Conservation (phyloP, 2,113 vertebrate genomes). For the Nerophis ophidion region DNA sequence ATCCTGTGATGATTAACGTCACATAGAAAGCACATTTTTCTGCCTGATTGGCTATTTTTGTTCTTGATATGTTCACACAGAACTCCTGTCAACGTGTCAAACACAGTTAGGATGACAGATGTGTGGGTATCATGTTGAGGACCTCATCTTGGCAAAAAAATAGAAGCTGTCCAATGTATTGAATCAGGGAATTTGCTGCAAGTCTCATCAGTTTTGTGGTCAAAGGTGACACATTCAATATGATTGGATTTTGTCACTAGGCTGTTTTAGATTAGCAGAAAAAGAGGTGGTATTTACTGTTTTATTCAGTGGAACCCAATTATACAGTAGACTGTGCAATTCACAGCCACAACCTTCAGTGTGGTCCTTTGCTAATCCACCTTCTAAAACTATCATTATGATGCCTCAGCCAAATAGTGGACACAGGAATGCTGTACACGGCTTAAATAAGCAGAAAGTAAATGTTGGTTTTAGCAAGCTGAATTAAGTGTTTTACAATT, state of each 20-base stretch:
- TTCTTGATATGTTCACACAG: slow-evolving; percentile 26
- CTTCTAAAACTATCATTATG: neutral
- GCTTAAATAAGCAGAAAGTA: too few species aligned
- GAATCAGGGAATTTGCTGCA: slow-evolving; percentile 37
- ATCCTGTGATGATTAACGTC: slow-evolving; percentile 32
- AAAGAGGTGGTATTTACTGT: slow-evolving; percentile 10
- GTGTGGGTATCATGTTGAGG: slow-evolving; percentile 39
- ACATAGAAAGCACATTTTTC: slow-evolving; percentile 25
- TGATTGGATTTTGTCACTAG: slow-evolving; percentile 41
- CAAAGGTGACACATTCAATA: slow-evolving; percentile 40
- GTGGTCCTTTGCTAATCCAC: neutral
- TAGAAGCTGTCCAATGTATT: slow-evolving; percentile 34
- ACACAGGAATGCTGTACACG: too few species aligned
- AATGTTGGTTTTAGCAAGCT: too few species aligned
- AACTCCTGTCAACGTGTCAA: slow-evolving; percentile 41
- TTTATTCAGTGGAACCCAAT: slow-evolving; percentile 10
- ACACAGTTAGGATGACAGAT: slow-evolving; percentile 39
- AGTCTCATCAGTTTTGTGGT: slow-evolving; percentile 42
- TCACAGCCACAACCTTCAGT: neutral
- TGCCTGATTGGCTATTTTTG: slow-evolving; percentile 30
- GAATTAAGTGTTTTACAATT: too few species aligned
- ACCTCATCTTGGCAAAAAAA: slow-evolving; percentile 42
- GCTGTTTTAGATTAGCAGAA: slow-evolving; percentile 23
- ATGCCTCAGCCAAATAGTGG: neutral
- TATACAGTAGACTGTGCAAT: neutral